Conservation (phyloP, 2,113 vertebrate species). For the Grammatotria lemairii region DNA sequence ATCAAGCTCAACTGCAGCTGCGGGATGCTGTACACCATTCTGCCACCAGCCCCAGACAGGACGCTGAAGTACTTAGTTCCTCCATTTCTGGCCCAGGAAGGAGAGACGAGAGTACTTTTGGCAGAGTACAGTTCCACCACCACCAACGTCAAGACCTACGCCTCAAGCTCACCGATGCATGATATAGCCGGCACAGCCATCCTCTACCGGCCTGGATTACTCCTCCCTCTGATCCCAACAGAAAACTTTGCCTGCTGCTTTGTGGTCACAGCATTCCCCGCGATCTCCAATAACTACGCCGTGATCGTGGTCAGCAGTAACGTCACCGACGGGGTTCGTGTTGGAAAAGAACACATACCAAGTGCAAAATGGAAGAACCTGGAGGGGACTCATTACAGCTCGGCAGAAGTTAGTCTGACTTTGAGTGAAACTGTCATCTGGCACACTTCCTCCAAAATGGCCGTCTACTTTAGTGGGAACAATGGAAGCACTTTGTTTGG, state of each 20-base stretch:
- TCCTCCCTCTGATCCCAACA: slow-evolving; percentile 43
- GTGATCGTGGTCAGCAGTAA: slow-evolving; percentile 40
- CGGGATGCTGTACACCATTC: slow-evolving; percentile 18
- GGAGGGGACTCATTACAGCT: background rate
- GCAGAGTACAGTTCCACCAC: background rate
- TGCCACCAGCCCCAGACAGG: background rate
- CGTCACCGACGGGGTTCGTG: background rate
- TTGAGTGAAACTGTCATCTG: background rate
- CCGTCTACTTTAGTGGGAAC: slow-evolving; percentile 22
- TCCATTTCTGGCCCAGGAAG: fast-evolving
- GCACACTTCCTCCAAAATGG: slow-evolving; percentile 52
- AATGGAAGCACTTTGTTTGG: background rate
- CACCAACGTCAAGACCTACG: fast-evolving
- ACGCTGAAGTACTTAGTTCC: slow-evolving; percentile 28
- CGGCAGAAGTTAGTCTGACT: fast-evolving
- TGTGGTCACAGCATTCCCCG: background rate
- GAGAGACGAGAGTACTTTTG: background rate
- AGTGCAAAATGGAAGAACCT: background rate
- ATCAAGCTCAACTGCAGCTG: slow-evolving; percentile 25
- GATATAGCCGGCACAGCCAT: background rate
- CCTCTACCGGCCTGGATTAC: slow-evolving; percentile 7
- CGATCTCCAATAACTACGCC: fast-evolving
- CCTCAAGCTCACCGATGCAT: fast-evolving
- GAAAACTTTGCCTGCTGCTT: slow-evolving; percentile 49
- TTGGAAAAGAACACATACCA: fast-evolving